Base-by-base conservation (phyloP, 2,113 vertebrate species). In the Capreolus pygargus region DNA sequence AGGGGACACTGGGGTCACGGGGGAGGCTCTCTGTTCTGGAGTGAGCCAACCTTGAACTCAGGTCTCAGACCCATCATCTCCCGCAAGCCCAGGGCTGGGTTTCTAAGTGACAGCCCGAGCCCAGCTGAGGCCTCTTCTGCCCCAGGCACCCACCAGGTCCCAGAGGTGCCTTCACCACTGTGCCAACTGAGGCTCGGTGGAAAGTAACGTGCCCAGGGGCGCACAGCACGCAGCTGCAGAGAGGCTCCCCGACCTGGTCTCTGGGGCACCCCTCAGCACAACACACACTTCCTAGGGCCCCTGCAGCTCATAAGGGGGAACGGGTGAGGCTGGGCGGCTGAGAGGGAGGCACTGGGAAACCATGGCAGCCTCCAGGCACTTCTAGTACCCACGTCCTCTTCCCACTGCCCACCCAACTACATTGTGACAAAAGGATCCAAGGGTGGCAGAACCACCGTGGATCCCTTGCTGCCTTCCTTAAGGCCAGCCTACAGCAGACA, bases 381-480 rank as follows among this genome's bases (percentile, higher is more conserved):
- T 58, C 30, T 23, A 8, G 47, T 3, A 9, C 9, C 19, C 52
- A 50, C 13, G 25, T 6, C 2, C 3, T 23, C 33, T 21, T 55
- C 33, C 67, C 30, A 16, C 16, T 9, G 13, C 58, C 57, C 23
- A 8, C 23, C 16, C 57, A 19, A 14, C 15, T 36, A 43, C 11
- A 10, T 1, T 0, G 1, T 23, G 55, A 74, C 1, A 6, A 30
- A 36, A 78, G 58, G n/a, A 16, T 25, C 2, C 1, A 10, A 6
- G 58, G 39, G 23, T 10, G 61, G n/a, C 58, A 87, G 43, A 54
- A 19, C 23, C 7, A 12, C 43, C 3, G 27, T 7, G 28, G 43
- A 70, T 55, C 39, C 45, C 45, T 70, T 0, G 0, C 36, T 19
- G 39, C n/a, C 90, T 82, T 81, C 52, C 9, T 30, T 50, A 39